A percentile compares a stretch with the other conserved stretches of the same genome.
phyloP scores from a whole-genome alignment of 1,140 invertebrate species.

The Papilio dardanus region DNA sequence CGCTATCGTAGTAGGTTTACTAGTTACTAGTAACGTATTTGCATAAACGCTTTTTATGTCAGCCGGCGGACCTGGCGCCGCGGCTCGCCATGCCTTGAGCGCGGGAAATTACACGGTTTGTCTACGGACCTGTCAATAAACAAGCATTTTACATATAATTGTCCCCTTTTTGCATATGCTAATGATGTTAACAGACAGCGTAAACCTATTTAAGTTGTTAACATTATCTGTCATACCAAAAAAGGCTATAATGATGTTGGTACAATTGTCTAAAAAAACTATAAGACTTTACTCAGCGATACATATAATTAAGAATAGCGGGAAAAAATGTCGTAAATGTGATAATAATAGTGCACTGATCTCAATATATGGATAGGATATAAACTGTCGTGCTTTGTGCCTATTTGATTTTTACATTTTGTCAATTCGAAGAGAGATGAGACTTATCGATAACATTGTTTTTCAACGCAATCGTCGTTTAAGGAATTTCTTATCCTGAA shows the following conservation, averaged over 20 bases:
- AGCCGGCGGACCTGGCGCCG: constrained; percentile 71
- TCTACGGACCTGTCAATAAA: constrained; percentile 71
- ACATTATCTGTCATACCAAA: background rate
- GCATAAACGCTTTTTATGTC: constrained; percentile 71
- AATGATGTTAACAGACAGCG: constrained; percentile 47
- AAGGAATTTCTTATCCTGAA: too few species aligned
- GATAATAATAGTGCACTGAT: too few species aligned
- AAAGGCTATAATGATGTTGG: constrained; percentile 26
- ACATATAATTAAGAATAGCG: background rate
- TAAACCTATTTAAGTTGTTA: constrained; percentile 2
- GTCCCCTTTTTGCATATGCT: constrained; percentile 56
- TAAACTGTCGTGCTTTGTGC: too few species aligned
- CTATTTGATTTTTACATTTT: too few species aligned
- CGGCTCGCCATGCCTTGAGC: constrained; percentile 70
- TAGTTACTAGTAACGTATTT: constrained; percentile 50
- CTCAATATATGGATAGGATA: too few species aligned
- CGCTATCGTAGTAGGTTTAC: constrained; percentile 49
- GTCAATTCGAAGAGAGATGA: too few species aligned
- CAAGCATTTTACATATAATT: constrained; percentile 73
- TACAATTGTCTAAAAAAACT: constrained; percentile 3
- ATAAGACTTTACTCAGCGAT: background rate
- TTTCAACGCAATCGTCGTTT: too few species aligned
- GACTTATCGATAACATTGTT: too few species aligned
- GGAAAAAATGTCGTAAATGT: background rate
- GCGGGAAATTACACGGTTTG: constrained; percentile 75